Evolutionary conservation across 2,797 vertebrate genomes (phyloP), one percentile per base, ranked within the genome.

Genomic region (Falco berigora): DNA sequence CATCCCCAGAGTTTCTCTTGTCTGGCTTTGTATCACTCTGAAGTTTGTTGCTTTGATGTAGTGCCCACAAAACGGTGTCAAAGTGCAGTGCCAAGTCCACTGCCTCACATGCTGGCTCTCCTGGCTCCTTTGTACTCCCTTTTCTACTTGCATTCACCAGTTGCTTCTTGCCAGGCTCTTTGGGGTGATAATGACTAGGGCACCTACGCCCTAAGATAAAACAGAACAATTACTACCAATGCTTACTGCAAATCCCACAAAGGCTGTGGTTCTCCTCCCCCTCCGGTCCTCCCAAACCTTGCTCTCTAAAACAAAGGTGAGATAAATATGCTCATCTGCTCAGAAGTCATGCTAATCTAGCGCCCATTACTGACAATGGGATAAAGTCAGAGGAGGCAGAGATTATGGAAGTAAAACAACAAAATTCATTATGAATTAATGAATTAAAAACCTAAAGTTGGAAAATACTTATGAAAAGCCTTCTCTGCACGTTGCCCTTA

Each of bases 31-130:
- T 59, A 89, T 76, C 64, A 53, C 90, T 92, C 89, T 95, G 85
- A 96, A 94, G 87, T 94, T 95, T 77, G 88, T 73, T 84, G 47
- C 96, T 97, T 96, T 96, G 95, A 95, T 88, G 91, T 14, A 49
- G 76, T 52, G 82, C 96, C 91, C 79, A 90, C 58, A 86, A 66
- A 96, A 91, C 0, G 1, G 75, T 92, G 90, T 94, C 92, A 90
- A 90, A 94, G 87, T 55, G 92, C 85, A 88, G 72, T 34, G 91
- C 91, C 92, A 95, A 96, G 91, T 94, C 87, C 87, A 90, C 82
- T 91, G 92, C 84, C 72, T 94, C 0, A 1, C 87, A 94, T 9
- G 1, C 50, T 58, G 89, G 68, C 76, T 95, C 75, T 90, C n/a
- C 86, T 71, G 74, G 15, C 2, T 78, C 76, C 95, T 96, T 96